A percentile compares a stretch with the other conserved stretches of the same genome.
Evolutionary conservation across 2,113 vertebrate genomes (phyloP).

Genomic region (Actinemys pallida): DNA sequence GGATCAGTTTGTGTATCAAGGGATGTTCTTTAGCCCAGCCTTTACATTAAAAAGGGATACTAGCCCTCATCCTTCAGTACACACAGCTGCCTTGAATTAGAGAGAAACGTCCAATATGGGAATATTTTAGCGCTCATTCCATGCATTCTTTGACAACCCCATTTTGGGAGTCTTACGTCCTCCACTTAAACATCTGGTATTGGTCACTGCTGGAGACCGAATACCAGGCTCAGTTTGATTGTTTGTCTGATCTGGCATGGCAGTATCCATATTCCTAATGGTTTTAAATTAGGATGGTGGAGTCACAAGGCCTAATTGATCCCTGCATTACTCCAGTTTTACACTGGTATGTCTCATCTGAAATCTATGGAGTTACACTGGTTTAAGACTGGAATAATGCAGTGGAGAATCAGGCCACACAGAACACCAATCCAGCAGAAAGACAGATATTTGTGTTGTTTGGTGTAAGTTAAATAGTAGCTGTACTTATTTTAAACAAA

Average conservation of each 20-base stretch:
- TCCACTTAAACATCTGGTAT: not conserved
- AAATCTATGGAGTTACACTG: not conserved
- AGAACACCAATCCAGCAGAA: not conserved
- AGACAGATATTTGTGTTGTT: fast-evolving
- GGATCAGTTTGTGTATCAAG: not conserved
- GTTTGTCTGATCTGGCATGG: not conserved
- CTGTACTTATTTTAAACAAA: not conserved
- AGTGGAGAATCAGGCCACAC: not conserved
- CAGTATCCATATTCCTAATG: not conserved
- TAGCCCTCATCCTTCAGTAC: not conserved
- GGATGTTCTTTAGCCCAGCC: not conserved
- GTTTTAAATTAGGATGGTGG: not conserved
- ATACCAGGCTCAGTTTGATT: not conserved
- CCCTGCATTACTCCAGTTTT: not conserved
- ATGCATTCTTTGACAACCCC: not conserved
- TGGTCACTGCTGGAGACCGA: not conserved
- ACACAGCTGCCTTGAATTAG: not conserved
- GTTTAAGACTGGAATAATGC: not conserved
- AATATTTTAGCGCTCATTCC: not conserved
- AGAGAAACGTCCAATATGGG: not conserved
- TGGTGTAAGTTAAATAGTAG: not conserved
- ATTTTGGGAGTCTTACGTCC: not conserved
- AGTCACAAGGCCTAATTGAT: not conserved
- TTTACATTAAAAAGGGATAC: not conserved
- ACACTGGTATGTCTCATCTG: fast-evolving